Evolutionary conservation across 2,113 vertebrate genomes (phyloP).

Genomic region (Zapornia atra): DNA sequence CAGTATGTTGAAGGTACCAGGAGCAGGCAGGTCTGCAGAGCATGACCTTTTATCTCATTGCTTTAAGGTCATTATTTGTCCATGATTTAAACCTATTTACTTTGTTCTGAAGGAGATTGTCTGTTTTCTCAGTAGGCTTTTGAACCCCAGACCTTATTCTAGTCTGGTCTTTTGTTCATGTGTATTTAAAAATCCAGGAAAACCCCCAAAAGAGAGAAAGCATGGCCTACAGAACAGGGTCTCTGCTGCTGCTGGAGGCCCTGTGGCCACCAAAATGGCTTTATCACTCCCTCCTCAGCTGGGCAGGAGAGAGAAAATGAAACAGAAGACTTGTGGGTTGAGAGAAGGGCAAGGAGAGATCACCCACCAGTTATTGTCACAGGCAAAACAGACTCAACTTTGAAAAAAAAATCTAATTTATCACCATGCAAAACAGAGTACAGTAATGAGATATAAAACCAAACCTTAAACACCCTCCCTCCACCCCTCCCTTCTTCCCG

Average conservation of each 20-base stretch:
- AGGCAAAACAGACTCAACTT: no score
- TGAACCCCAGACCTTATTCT: not conserved
- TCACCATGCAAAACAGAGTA: no score
- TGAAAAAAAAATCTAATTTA: no score
- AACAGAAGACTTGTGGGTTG: no score
- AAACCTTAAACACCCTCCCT: no score
- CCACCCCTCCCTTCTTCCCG: no score
- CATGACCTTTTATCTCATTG: not conserved
- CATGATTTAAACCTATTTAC: not conserved
- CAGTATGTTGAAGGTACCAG: not conserved
- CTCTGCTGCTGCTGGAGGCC: not conserved
- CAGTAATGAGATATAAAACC: no score
- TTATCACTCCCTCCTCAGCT: no score
- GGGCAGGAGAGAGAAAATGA: no score
- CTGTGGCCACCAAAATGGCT: no score
- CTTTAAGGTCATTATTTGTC: fast-evolving
- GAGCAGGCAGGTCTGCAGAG: not conserved
- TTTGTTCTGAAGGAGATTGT: not conserved
- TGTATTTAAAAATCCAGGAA: not conserved
- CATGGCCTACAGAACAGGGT: fast-evolving
- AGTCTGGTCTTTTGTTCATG: not conserved
- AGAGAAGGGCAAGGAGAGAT: no score
- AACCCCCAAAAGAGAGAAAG: not conserved
- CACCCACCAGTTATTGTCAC: no score
- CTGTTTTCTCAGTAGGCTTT: not conserved